Evolutionary conservation across 2,888 invertebrate species (phyloP).

Genomic region (Allygus modestus): DNA sequence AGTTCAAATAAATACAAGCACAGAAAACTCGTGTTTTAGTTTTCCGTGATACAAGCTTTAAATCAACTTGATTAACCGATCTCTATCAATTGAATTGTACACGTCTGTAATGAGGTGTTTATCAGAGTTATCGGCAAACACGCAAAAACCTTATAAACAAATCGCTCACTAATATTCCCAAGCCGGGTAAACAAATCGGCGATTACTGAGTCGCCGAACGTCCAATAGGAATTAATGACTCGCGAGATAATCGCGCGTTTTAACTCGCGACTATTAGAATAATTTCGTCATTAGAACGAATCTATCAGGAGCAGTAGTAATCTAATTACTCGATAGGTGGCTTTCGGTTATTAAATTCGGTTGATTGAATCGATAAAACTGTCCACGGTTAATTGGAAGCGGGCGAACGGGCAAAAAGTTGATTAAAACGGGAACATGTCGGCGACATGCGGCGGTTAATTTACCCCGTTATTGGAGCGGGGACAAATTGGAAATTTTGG

Average conservation of each 20-base stretch:
- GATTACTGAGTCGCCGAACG: neutral
- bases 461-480: slow-evolving; percentile 28
- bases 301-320: neutral
- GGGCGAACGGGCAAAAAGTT: slow-evolving; percentile 52
- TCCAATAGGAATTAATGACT: neutral
- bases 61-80: too few relatives aligned
- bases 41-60: too few relatives aligned
- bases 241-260: neutral
- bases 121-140: neutral
- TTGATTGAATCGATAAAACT: slow-evolving; percentile 57
- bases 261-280: slow-evolving; percentile 6
- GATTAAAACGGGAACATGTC: slow-evolving; percentile 55
- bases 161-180: neutral
- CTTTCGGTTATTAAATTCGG: slow-evolving; percentile 43
- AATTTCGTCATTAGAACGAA: slow-evolving; percentile 35
- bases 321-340: slow-evolving; percentile 41
- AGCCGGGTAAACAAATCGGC: slow-evolving; percentile 5
- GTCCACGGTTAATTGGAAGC: slow-evolving; percentile 24
- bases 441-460: slow-evolving; percentile 33
- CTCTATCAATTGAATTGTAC: too few relatives aligned
- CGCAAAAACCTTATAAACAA: neutral
- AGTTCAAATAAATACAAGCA: too few relatives aligned
- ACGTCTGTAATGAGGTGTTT: neutral
- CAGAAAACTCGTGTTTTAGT: too few relatives aligned
- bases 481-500: slow-evolving; percentile 46